These are phyloP conservation scores for Caenorhabditis drosophilae DNA, from an alignment of 2,888 invertebrate genomes.

Conservation along the genomic window DNA sequence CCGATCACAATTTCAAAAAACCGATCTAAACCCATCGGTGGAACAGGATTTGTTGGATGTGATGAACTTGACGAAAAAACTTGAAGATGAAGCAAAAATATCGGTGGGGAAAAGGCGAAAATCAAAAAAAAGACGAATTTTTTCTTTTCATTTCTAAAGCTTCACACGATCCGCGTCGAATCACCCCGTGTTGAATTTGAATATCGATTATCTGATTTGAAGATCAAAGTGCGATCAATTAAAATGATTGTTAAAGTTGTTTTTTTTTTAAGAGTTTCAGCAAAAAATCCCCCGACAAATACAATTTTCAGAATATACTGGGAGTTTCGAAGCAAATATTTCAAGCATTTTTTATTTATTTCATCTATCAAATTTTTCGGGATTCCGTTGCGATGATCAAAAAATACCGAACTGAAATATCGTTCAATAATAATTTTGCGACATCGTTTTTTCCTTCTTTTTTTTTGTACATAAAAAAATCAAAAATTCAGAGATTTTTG, in stretches of 20 bases:
- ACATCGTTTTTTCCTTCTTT: conserved; percentile 38
- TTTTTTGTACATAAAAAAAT: neutral
- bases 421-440: conserved; percentile 59
- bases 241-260: conserved; percentile 44
- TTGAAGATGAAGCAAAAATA: conserved; percentile 54
- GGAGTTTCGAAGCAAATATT: conserved; percentile 49
- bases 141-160: too few relatives aligned
- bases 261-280: too few relatives aligned
- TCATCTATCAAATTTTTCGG: conserved; percentile 60
- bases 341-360: conserved; percentile 52
- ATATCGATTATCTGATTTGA: conserved; percentile 53
- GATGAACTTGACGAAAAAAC: conserved; percentile 45
- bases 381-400: conserved; percentile 54
- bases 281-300: too few relatives aligned
- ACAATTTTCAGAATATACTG: too few relatives aligned
- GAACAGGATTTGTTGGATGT: conserved; percentile 42
- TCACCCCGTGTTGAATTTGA: conserved; percentile 55
- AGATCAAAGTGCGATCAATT: conserved; percentile 43
- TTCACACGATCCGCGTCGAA: conserved; percentile 58
- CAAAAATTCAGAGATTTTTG: conserved; percentile 52
- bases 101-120: too few relatives aligned
- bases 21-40: conserved; percentile 26
- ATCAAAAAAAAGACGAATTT: too few relatives aligned
- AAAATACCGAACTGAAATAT: conserved; percentile 56
- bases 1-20: conserved; percentile 15